A percentile compares a stretch with the other conserved stretches of the same genome.
Conservation (phyloP, 92 coral and sea anemone species). For the Virgularia gustaviana region DNA sequence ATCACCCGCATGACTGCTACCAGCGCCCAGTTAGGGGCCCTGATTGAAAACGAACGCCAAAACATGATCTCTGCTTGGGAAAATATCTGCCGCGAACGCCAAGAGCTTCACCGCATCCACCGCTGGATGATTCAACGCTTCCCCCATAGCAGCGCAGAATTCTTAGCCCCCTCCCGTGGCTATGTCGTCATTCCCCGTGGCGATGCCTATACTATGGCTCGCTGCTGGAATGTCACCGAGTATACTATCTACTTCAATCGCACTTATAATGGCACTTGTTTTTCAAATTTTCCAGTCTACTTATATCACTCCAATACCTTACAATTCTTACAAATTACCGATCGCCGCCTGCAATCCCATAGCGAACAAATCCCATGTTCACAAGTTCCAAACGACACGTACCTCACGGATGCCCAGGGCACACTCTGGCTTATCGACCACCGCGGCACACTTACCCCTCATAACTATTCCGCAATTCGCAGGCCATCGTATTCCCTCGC, state of each 20-base stretch:
- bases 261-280: constrained; percentile 3
- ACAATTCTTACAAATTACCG: neutral
- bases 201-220: neutral
- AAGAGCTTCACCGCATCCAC: neutral
- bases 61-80: constrained; percentile 19
- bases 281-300: neutral
- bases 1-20: neutral
- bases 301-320: neutral
- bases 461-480: neutral
- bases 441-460: neutral
- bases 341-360: neutral
- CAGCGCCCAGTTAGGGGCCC: constrained; percentile 4
- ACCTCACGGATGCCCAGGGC: neutral
- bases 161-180: neutral
- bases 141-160: constrained; percentile 3
- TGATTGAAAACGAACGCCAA: constrained; percentile 7
- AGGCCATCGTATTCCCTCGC: neutral
- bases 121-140: constrained; percentile 2
- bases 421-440: neutral
- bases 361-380: neutral
- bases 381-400: neutral
- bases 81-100: constrained; percentile 2
- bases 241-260: neutral
- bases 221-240: neutral
- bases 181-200: constrained; percentile 1